Percentiles rank a stretch among this genome's conserved stretches.
Conservation (phyloP, 2,113 vertebrate genomes). For the Oncorhynchus masou region DNA sequence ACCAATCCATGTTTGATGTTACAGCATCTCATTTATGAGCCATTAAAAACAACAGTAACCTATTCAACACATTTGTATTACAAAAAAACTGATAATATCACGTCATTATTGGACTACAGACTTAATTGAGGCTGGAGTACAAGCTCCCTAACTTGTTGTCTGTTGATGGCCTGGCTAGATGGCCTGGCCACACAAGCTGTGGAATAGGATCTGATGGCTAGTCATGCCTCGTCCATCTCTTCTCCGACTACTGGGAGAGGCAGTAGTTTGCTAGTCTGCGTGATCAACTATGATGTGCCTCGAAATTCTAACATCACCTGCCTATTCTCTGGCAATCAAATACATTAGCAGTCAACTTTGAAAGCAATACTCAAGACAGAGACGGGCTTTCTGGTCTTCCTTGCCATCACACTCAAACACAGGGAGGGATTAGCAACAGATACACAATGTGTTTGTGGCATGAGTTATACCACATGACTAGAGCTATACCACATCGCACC, state of each 20-base stretch:
- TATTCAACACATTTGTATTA: background rate
- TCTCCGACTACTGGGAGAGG: constrained; percentile 8
- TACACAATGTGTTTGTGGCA: constrained; percentile 25
- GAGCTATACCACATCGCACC: constrained; percentile 5
- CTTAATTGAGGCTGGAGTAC: too few relatives aligned
- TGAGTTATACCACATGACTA: background rate
- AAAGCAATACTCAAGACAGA: constrained; percentile 49
- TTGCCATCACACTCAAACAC: constrained; percentile 4
- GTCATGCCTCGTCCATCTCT: constrained; percentile 24
- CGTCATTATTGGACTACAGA: too few relatives aligned
- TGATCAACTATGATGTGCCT: background rate
- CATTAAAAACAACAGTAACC: background rate
- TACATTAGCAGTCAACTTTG: constrained; percentile 66
- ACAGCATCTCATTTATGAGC: background rate
- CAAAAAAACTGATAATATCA: background rate
- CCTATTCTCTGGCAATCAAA: constrained; percentile 59
- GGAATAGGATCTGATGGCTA: constrained; percentile 47
- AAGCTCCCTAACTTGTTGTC: too few relatives aligned
- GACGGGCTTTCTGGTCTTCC: constrained; percentile 30
- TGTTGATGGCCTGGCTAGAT: constrained; percentile 1
- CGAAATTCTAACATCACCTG: constrained; percentile 34
- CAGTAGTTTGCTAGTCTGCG: background rate
- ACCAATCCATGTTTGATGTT: background rate
- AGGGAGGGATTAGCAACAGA: constrained; percentile 31
- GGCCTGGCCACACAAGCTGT: constrained; percentile 32